These are phyloP conservation scores for Pangasius macronema DNA, from an alignment of 2,797 vertebrate genomes.

Conservation along the genomic window DNA sequence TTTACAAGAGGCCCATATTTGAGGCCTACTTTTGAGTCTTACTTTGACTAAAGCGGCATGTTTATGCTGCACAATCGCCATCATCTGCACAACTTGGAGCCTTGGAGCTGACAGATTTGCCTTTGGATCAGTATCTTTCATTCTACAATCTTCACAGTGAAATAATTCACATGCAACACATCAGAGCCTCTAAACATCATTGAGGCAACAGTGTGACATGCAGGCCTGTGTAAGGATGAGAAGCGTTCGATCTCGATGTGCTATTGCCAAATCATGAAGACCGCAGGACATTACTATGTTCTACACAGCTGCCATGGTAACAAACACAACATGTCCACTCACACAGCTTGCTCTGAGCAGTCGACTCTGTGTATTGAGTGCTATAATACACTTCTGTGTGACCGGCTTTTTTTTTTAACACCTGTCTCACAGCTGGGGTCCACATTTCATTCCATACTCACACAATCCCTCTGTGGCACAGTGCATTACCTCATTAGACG, in stretches of 20 bases:
- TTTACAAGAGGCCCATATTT: neutral
- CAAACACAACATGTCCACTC: neutral
- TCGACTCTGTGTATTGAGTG: neutral
- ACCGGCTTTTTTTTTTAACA: neutral
- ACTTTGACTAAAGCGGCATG: neutral
- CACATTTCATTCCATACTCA: neutral
- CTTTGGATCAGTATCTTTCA: neutral
- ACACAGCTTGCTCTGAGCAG: neutral
- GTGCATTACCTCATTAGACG: neutral
- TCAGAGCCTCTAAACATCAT: neutral
- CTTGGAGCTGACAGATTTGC: neutral
- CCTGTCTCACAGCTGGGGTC: neutral
- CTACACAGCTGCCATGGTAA: conserved; percentile 43
- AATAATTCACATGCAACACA: neutral
- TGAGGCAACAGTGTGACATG: neutral
- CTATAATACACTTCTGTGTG: neutral
- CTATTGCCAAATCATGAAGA: neutral
- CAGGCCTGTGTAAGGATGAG: conserved; percentile 2
- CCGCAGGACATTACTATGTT: conserved; percentile 12
- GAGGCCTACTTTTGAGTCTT: neutral
- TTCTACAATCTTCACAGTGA: neutral
- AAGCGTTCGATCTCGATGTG: neutral
- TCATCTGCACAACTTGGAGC: neutral
- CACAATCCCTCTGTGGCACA: neutral
- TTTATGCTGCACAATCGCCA: neutral